Evolutionary conservation across 2,113 vertebrate species (phyloP).

Genomic region (Scophthalmus maximus): DNA sequence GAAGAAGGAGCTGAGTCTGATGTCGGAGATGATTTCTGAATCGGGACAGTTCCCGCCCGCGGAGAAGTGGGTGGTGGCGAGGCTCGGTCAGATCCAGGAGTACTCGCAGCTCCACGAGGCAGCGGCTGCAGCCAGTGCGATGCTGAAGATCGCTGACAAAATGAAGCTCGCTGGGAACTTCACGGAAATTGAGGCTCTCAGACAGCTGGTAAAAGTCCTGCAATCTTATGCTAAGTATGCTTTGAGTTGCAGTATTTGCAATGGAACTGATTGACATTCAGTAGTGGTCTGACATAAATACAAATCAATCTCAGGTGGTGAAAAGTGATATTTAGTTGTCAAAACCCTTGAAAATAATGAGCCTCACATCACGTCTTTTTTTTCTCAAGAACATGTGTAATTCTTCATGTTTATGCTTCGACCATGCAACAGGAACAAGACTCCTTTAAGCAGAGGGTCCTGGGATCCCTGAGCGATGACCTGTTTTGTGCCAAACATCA

Average conservation of each 20-base stretch:
- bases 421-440: constrained; percentile 61
- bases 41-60: not conserved
- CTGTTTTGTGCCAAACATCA: constrained; percentile 62
- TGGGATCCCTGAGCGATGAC: constrained; percentile 64
- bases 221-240: not conserved
- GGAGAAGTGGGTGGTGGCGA: constrained; percentile 48
- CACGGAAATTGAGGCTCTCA: constrained; percentile 60
- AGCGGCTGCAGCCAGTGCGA: constrained; percentile 61
- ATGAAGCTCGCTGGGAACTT: constrained; percentile 76
- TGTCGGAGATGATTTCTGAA: constrained; percentile 45
- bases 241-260: not conserved
- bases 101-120: constrained; percentile 72
- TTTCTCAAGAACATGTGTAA: no score
- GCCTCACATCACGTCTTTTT: no score
- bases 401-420: not conserved
- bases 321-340: no score
- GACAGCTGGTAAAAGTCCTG: constrained; percentile 70
- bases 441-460: constrained; percentile 58
- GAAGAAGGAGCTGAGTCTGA: constrained; percentile 70
- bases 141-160: constrained; percentile 65
- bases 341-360: no score
- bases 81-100: constrained; percentile 69
- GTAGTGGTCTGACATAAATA: no score
- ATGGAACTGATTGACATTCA: no score
- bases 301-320: no score